Percentiles rank a stretch among this genome's conserved stretches.
These are phyloP conservation scores for Calidris pygmaea DNA, from an alignment of 2,113 vertebrate genomes.

Conservation along the genomic window DNA sequence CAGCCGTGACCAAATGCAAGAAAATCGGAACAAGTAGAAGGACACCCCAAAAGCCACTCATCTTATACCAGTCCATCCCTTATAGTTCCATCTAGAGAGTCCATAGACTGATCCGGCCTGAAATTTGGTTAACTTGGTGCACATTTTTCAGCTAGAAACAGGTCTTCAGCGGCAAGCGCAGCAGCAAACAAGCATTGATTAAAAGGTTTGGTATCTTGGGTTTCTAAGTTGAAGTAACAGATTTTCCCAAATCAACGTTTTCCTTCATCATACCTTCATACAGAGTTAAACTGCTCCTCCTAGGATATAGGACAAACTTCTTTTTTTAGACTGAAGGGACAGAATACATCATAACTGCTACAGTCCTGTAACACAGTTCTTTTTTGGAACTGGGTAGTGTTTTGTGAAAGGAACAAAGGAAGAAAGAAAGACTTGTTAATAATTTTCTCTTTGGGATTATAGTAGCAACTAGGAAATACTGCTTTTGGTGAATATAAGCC, in stretches of 20 bases:
- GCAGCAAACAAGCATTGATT: neutral
- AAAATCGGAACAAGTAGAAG: neutral
- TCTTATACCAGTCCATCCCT: neutral
- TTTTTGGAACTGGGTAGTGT: neutral
- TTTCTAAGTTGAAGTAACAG: neutral
- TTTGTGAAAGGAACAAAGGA: neutral
- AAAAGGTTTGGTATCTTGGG: neutral
- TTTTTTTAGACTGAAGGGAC: neutral
- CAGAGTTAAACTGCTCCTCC: neutral
- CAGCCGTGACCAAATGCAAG: neutral
- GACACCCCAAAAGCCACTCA: neutral
- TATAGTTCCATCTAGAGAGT: neutral
- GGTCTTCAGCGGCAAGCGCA: neutral
- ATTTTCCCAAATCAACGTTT: neutral
- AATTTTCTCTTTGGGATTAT: slow-evolving; percentile 25
- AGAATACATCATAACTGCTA: neutral
- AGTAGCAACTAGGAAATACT: slow-evolving; percentile 47
- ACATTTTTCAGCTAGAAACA: neutral
- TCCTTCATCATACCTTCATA: neutral
- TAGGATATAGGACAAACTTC: neutral
- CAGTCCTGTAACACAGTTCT: slow-evolving; percentile 6
- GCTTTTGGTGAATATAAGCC: slow-evolving; percentile 14
- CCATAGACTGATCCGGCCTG: neutral
- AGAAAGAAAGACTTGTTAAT: neutral
- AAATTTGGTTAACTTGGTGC: neutral